Percentiles rank a stretch among this genome's conserved stretches.
These are phyloP conservation scores for Venustaconcha ellipsiformis DNA, from an alignment of 1,140 invertebrate genomes.

Conservation along the genomic window DNA sequence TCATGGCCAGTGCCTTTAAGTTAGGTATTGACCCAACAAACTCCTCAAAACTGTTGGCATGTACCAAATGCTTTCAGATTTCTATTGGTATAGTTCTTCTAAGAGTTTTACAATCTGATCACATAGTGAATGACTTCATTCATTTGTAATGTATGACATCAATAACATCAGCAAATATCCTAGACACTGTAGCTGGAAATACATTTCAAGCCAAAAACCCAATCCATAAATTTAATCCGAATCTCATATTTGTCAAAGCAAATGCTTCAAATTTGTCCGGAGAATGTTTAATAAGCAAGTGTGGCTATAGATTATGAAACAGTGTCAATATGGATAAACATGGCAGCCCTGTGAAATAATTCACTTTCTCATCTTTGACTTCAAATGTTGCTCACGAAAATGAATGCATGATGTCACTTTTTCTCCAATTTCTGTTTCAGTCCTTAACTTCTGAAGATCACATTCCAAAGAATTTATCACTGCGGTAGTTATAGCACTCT, in stretches of 20 bases:
- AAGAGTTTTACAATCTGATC: slow-evolving; percentile 25
- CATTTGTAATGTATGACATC: slow-evolving; percentile 6
- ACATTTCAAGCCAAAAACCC: neutral
- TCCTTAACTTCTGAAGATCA: slow-evolving; percentile 5
- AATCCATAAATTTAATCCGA: neutral
- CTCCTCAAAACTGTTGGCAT: slow-evolving; percentile 42
- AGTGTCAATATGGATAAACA: neutral
- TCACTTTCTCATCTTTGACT: neutral
- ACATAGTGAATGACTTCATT: slow-evolving; percentile 22
- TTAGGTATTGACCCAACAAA: slow-evolving; percentile 33
- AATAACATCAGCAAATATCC: slow-evolving; percentile 15
- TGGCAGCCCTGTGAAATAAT: neutral
- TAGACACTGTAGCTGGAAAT: neutral
- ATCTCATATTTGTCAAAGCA: neutral
- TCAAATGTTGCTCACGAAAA: neutral
- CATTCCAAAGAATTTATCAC: neutral
- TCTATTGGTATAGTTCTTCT: slow-evolving; percentile 29
- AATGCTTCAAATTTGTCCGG: neutral
- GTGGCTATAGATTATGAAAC: neutral
- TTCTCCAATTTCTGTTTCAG: neutral
- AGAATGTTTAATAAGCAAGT: neutral
- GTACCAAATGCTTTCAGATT: slow-evolving; percentile 30
- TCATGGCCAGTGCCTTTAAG: slow-evolving; percentile 24
- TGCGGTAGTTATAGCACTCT: neutral
- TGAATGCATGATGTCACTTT: neutral